These are phyloP conservation scores for Anthophora plumipes DNA, from an alignment of 2,888 invertebrate genomes.

Conservation along the genomic window DNA sequence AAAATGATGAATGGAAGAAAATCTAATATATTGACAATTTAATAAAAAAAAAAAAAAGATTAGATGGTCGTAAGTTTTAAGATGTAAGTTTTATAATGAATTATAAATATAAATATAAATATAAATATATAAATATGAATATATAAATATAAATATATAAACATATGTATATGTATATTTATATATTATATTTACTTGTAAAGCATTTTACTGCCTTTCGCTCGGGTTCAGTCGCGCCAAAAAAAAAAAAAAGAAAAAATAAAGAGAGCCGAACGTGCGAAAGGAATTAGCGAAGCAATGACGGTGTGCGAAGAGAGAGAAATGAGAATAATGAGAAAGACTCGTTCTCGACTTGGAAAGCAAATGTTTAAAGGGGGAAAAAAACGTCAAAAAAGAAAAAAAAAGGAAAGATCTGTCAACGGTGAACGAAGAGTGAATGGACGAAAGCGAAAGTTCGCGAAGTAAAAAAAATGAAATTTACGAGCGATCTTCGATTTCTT, in stretches of 20 bases:
- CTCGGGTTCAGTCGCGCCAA: constrained; percentile 57
- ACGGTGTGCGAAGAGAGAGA: constrained; percentile 3
- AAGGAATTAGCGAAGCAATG: constrained; percentile 75
- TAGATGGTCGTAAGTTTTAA: constrained; percentile 71
- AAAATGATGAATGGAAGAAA: constrained; percentile 70
- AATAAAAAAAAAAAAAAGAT: constrained; percentile 52
- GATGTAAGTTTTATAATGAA: constrained; percentile 75
- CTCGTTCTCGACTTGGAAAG: constrained; percentile 66
- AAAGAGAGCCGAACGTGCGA: constrained; percentile 63
- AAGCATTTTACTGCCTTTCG: constrained; percentile 68
- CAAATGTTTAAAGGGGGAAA: not conserved
- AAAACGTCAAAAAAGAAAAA: not conserved
- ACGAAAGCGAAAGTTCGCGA: constrained; percentile 12
- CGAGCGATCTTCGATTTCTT: constrained; percentile 27
- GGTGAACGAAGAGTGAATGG: constrained; percentile 7
- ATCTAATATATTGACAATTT: constrained; percentile 80
- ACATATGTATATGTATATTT: constrained; percentile 24
- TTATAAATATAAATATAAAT: no score
- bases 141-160: constrained; percentile 41
- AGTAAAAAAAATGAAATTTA: constrained; percentile 36
- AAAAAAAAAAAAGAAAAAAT: no score
- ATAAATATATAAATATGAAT: constrained; percentile 59
- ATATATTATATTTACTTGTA: constrained; percentile 55
- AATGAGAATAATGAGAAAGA: constrained; percentile 61
- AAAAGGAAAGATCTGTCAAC: constrained; percentile 19